Conservation (phyloP, 1,140 invertebrate species). For the Orussus abietinus region DNA sequence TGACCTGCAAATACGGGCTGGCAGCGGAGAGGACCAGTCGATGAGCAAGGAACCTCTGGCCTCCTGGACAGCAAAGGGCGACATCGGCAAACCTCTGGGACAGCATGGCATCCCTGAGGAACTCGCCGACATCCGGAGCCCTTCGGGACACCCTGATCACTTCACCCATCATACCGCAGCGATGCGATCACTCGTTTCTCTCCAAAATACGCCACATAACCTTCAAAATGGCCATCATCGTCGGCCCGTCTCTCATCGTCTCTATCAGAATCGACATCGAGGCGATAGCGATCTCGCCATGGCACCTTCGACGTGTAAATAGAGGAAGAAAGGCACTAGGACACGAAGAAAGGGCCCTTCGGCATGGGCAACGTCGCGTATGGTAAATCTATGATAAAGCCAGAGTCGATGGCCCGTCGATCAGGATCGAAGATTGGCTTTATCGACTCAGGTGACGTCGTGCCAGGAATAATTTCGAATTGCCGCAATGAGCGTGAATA, state of each 20-base stretch:
- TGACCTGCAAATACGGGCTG: slow-evolving; percentile 43
- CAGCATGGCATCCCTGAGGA: slow-evolving; percentile 37
- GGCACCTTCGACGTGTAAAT: too few species aligned
- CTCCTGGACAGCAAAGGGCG: slow-evolving; percentile 39
- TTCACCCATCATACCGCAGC: slow-evolving; percentile 26
- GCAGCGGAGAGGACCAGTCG: slow-evolving; percentile 42
- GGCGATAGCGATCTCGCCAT: neutral
- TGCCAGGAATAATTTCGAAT: too few species aligned
- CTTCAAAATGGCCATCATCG: neutral
- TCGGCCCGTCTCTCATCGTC: neutral
- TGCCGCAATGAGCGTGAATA: too few species aligned
- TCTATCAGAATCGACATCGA: neutral
- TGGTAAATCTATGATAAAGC: too few species aligned
- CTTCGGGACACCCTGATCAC: slow-evolving; percentile 31
- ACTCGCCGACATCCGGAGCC: slow-evolving; percentile 31
- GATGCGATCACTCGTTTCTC: slow-evolving; percentile 1
- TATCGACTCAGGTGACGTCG: too few species aligned
- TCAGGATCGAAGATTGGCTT: too few species aligned
- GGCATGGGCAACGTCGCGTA: too few species aligned
- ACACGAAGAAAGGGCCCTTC: neutral
- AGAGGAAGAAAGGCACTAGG: too few species aligned
- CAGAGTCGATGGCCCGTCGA: too few species aligned
- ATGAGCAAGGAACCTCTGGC: slow-evolving; percentile 45
- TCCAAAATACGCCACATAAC: neutral
- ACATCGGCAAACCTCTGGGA: slow-evolving; percentile 45